Percentiles rank a stretch among this genome's conserved stretches.
These are phyloP conservation scores for Sebastes elongatus DNA, from an alignment of 2,797 vertebrate species.

Conservation along the genomic window DNA sequence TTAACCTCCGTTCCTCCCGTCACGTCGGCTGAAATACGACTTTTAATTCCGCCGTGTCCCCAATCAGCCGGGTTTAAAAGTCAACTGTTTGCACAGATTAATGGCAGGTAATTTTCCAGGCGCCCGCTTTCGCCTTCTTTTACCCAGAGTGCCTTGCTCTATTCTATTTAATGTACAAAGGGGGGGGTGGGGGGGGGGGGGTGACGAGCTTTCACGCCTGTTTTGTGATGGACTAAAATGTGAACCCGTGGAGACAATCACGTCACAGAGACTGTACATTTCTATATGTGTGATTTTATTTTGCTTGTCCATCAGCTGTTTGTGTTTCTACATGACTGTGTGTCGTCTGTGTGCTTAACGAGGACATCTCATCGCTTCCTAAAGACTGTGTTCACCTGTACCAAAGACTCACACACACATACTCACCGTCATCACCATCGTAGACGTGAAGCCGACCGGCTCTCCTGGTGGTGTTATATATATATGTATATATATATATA, in stretches of 20 bases:
- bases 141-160: slow-evolving; percentile 81
- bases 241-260: slow-evolving; percentile 69
- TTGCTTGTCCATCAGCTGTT: slow-evolving; percentile 55
- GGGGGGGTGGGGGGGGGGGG: no score
- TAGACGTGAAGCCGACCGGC: background rate
- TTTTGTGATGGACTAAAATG: slow-evolving; percentile 47
- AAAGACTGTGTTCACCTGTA: slow-evolving; percentile 51
- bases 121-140: slow-evolving; percentile 59
- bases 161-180: slow-evolving; percentile 76
- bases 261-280: slow-evolving; percentile 59
- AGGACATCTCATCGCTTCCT: slow-evolving; percentile 30
- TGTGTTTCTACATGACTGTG: slow-evolving; percentile 38
- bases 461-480: slow-evolving; percentile 5
- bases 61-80: slow-evolving; percentile 72
- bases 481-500: background rate
- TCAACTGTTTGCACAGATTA: slow-evolving; percentile 83
- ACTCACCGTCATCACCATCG: slow-evolving; percentile 20
- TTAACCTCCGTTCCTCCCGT: slow-evolving; percentile 55
- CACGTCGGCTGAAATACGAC: slow-evolving; percentile 69
- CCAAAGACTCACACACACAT: slow-evolving; percentile 56
- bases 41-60: slow-evolving; percentile 76
- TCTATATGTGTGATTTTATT: slow-evolving; percentile 43
- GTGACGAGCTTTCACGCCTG: slow-evolving; percentile 38
- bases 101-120: slow-evolving; percentile 74
- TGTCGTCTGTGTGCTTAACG: slow-evolving; percentile 31